Evolutionary conservation across 2,113 vertebrate species (phyloP).

Genomic region (Mastomys natalensis): DNA sequence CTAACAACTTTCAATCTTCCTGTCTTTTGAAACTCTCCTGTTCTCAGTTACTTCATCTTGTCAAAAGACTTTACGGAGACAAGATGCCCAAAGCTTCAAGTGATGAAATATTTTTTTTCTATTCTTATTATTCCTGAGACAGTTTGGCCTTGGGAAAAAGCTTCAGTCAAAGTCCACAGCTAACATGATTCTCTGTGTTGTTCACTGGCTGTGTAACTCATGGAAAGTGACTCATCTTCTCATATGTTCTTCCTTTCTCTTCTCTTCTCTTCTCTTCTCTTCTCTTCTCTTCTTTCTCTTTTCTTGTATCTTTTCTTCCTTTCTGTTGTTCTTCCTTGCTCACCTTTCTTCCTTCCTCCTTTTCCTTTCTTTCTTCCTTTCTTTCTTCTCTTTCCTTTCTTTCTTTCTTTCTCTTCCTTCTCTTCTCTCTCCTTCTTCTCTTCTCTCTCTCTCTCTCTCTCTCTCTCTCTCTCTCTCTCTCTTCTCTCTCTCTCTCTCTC

Average conservation of each 20-base stretch:
- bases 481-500: neutral
- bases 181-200: neutral
- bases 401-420: neutral
- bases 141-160: neutral
- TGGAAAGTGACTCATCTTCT: neutral
- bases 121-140: neutral
- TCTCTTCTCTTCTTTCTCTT: fast-evolving
- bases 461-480: neutral
- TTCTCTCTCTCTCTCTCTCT: fast-evolving
- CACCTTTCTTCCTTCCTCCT: no score
- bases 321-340: no score
- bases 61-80: neutral
- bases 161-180: neutral
- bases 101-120: neutral
- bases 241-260: no score
- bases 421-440: neutral
- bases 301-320: no score
- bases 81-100: neutral
- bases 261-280: fast-evolving
- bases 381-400: no score
- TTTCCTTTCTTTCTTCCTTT: neutral
- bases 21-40: neutral
- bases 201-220: neutral
- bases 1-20: neutral
- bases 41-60: neutral